Conservation (phyloP, 2,888 invertebrate genomes). For the Melanostoma mellinum region DNA sequence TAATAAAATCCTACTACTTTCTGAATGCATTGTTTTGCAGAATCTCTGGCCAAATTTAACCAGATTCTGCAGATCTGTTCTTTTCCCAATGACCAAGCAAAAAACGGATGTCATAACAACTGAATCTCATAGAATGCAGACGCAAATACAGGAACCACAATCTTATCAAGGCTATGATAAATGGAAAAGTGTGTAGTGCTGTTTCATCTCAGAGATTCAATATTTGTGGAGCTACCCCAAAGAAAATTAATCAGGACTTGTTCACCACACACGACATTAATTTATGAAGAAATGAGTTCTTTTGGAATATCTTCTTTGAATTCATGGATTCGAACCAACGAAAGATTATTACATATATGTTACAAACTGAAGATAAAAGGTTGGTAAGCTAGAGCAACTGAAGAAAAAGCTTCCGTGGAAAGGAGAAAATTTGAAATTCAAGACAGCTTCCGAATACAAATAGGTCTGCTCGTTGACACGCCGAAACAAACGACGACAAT, state of each 20-base stretch:
- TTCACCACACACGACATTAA: not conserved
- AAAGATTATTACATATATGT: conserved; percentile 24
- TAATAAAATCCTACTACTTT: too few species aligned
- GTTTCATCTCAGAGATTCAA: conserved; percentile 26
- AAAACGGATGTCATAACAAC: conserved; percentile 29
- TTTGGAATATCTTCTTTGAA: conserved; percentile 34
- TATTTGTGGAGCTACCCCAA: conserved; percentile 37
- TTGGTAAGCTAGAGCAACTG: conserved; percentile 34
- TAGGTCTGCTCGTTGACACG: conserved; percentile 13
- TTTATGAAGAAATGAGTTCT: conserved; percentile 15
- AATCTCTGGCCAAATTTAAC: conserved; percentile 27
- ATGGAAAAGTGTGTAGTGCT: conserved; percentile 37
- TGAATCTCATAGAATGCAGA: conserved; percentile 24
- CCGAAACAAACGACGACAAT: conserved; percentile 24
- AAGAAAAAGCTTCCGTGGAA: conserved; percentile 21
- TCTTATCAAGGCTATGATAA: conserved; percentile 27
- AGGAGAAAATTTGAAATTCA: conserved; percentile 1
- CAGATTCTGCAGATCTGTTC: conserved; percentile 13
- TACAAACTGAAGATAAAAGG: conserved; percentile 16
- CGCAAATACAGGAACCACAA: conserved; percentile 33
- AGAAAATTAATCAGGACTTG: conserved; percentile 23
- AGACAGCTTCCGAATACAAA: conserved; percentile 5
- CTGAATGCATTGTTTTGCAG: conserved; percentile 24
- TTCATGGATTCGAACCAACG: conserved; percentile 32
- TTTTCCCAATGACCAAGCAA: conserved; percentile 33